Evolutionary conservation across 2,113 vertebrate genomes (phyloP).

Genomic region (Halcyon senegalensis): DNA sequence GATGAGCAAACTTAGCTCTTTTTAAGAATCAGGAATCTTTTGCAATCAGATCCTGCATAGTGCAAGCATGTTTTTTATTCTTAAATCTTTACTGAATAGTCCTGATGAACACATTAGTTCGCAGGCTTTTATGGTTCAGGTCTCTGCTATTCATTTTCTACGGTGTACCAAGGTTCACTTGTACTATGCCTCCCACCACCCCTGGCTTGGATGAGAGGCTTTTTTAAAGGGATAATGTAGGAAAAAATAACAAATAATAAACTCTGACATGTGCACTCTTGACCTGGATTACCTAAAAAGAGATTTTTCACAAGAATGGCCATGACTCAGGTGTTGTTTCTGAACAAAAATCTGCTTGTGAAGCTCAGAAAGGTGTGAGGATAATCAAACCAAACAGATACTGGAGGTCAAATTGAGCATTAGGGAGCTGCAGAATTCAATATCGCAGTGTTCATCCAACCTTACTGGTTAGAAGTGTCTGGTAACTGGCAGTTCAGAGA

Average conservation of each 20-base stretch:
- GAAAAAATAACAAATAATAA: neutral
- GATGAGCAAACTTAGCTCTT: neutral
- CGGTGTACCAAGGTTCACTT: neutral
- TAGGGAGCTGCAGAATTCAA: neutral
- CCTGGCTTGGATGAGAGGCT: neutral
- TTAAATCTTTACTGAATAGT: neutral
- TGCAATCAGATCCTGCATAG: neutral
- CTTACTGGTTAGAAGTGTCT: neutral
- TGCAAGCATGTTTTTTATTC: neutral
- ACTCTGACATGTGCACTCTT: neutral
- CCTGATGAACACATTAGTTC: neutral
- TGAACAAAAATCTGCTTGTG: neutral
- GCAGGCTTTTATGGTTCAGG: neutral
- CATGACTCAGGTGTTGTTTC: neutral
- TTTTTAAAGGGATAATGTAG: neutral
- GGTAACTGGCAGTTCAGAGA: neutral
- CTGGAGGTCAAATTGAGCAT: neutral
- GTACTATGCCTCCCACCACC: neutral
- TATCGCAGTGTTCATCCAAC: fast-evolving
- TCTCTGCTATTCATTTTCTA: neutral
- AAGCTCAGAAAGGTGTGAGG: neutral
- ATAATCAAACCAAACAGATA: neutral
- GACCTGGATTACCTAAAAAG: neutral
- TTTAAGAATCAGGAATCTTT: neutral
- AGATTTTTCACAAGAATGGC: neutral